Conservation (phyloP, 1,140 invertebrate species). For the Ceratoteleas bidentatus region DNA sequence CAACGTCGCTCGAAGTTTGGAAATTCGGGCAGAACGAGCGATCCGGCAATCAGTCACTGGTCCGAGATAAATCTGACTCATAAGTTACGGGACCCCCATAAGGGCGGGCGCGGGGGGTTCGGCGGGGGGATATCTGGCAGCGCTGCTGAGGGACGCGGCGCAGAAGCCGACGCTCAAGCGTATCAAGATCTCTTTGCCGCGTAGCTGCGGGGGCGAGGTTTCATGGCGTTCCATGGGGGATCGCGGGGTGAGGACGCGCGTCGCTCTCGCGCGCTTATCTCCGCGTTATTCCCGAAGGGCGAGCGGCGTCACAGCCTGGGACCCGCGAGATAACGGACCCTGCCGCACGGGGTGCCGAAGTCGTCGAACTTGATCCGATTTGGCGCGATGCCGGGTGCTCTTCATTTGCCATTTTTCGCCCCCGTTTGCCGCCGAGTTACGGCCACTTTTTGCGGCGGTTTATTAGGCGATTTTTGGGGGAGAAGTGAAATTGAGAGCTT, state of each 20-base stretch:
- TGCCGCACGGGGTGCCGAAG: conserved; percentile 75
- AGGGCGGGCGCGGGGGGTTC: conserved; percentile 56
- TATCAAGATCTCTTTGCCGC: conserved; percentile 80
- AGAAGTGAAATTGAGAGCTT: too few relatives aligned
- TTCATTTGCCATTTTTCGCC: conserved; percentile 57
- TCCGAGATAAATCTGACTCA: conserved; percentile 80
- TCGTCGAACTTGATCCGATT: conserved; percentile 71
- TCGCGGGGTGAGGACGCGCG: conserved; percentile 56
- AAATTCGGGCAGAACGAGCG: conserved; percentile 69
- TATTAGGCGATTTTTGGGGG: not conserved
- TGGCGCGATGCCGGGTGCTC: conserved; percentile 51
- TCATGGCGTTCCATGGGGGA: conserved; percentile 61
- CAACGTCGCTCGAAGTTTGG: conserved; percentile 69
- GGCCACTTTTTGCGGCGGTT: not conserved
- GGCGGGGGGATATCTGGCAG: conserved; percentile 64
- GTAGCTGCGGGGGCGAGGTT: conserved; percentile 73
- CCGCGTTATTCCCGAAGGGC: conserved; percentile 80
- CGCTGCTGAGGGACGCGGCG: conserved; percentile 54
- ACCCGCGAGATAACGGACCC: conserved; percentile 78
- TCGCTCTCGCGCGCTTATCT: conserved; percentile 75
- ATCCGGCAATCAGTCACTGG: conserved; percentile 76
- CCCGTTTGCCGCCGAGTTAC: not conserved
- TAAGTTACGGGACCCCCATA: conserved; percentile 72
- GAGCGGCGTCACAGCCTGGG: conserved; percentile 77
- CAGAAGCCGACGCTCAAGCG: conserved; percentile 69